These are phyloP conservation scores for Steinernema scapterisci DNA, from an alignment of 2,888 invertebrate genomes.

Conservation along the genomic window DNA sequence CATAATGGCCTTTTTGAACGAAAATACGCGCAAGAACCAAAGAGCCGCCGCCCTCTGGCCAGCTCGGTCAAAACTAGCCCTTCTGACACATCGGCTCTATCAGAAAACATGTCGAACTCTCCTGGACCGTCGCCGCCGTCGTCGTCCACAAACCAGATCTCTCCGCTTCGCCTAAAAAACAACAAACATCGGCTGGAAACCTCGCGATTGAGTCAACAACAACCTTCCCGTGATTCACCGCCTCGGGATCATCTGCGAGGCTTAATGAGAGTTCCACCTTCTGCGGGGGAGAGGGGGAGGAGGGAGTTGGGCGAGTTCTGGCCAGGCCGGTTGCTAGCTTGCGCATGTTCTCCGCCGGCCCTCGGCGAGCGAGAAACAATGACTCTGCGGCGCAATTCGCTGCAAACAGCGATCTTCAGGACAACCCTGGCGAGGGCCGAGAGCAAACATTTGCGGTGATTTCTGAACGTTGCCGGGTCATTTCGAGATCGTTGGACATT, in stretches of 20 bases:
- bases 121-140: background rate
- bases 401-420: conserved; percentile 19
- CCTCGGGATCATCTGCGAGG: background rate
- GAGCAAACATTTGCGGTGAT: conserved; percentile 17
- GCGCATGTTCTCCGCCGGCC: background rate
- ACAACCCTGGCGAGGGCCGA: background rate
- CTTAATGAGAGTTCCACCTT: conserved; percentile 12
- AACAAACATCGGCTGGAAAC: background rate
- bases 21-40: too few species aligned
- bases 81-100: too few species aligned
- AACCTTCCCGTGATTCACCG: background rate
- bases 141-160: conserved; percentile 1
- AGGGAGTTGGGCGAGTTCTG: too few species aligned
- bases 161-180: background rate
- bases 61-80: too few species aligned
- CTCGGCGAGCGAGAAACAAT: conserved; percentile 20
- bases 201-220: conserved; percentile 22
- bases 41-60: too few species aligned
- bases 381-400: background rate
- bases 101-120: background rate
- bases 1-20: too few species aligned
- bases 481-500: background rate
- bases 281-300: background rate
- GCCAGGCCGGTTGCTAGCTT: background rate
- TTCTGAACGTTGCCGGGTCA: conserved; percentile 18